Conservation (phyloP, 2,888 invertebrate genomes). For the Xylota segnis region DNA sequence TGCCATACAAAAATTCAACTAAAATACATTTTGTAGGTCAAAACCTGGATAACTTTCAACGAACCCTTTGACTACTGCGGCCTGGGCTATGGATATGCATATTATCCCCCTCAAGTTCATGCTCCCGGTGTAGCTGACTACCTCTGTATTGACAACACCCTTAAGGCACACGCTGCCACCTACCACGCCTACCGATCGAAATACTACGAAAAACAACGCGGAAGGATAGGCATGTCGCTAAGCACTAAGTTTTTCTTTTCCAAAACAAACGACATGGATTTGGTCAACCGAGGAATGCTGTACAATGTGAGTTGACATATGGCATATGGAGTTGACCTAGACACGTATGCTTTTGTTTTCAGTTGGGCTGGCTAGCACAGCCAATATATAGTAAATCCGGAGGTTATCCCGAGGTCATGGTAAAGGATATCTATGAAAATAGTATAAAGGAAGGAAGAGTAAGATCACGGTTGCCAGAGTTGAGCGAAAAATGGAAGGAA, state of each 20-base stretch:
- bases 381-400: slow-evolving; percentile 81
- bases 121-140: slow-evolving; percentile 85
- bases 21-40: slow-evolving; percentile 37
- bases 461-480: slow-evolving; percentile 79
- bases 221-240: slow-evolving; percentile 81
- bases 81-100: slow-evolving; percentile 85
- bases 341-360: not conserved
- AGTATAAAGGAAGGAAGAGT: slow-evolving; percentile 80
- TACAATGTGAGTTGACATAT: slow-evolving; percentile 78
- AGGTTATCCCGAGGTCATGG: slow-evolving; percentile 81
- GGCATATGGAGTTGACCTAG: not conserved
- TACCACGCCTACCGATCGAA: slow-evolving; percentile 84
- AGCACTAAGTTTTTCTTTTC: slow-evolving; percentile 79
- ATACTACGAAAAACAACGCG: slow-evolving; percentile 81
- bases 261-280: slow-evolving; percentile 73
- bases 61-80: slow-evolving; percentile 85
- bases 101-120: slow-evolving; percentile 82
- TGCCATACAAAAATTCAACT: not conserved
- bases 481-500: slow-evolving; percentile 76
- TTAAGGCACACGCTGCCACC: slow-evolving; percentile 86
- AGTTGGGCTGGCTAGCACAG: slow-evolving; percentile 83
- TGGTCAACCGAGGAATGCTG: slow-evolving; percentile 79
- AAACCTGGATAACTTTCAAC: slow-evolving; percentile 79
- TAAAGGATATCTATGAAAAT: slow-evolving; percentile 80
- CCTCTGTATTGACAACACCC: slow-evolving; percentile 85